phyloP scores from a whole-genome alignment of 2,888 invertebrate species.

The Frankliniella intonsa region DNA sequence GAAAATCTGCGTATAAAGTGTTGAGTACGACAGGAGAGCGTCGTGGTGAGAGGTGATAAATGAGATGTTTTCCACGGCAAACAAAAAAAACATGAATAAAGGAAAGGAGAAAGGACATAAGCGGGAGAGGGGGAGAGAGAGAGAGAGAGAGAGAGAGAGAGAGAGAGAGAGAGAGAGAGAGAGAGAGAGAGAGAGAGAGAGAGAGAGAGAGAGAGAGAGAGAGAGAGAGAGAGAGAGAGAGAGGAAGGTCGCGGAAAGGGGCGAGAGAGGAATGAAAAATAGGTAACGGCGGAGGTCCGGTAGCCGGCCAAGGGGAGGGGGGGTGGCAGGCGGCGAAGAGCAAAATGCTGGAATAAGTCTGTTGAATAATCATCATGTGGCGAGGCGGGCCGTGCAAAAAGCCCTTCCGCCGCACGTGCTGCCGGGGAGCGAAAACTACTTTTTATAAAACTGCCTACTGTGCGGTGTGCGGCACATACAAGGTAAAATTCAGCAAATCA shows the following conservation, averaged over 20 bases:
- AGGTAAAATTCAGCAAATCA: too few species aligned
- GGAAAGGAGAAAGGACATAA: too few species aligned
- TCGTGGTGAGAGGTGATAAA: too few species aligned
- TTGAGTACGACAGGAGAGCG: too few species aligned
- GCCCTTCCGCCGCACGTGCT: background rate
- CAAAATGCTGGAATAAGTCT: background rate
- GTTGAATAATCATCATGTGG: background rate
- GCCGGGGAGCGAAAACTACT: background rate
- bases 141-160: slow-evolving; percentile 33
- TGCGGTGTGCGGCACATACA: too few species aligned
- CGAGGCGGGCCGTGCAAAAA: background rate
- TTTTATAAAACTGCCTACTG: too few species aligned
- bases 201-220: slow-evolving; percentile 4
- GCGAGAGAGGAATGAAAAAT: background rate
- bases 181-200: slow-evolving; percentile 33
- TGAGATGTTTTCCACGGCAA: too few species aligned
- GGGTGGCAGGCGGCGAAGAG: background rate
- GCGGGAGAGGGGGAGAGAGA: slow-evolving; percentile 33
- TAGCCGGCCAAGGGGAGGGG: background rate
- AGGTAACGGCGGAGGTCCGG: background rate
- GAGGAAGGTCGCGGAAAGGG: background rate
- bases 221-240: slow-evolving; percentile 14
- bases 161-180: slow-evolving; percentile 38
- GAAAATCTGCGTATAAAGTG: too few species aligned
- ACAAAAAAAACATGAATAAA: too few species aligned